These are phyloP conservation scores for Percopsis omiscomaycus DNA, from an alignment of 2,797 vertebrate genomes.

Conservation along the genomic window DNA sequence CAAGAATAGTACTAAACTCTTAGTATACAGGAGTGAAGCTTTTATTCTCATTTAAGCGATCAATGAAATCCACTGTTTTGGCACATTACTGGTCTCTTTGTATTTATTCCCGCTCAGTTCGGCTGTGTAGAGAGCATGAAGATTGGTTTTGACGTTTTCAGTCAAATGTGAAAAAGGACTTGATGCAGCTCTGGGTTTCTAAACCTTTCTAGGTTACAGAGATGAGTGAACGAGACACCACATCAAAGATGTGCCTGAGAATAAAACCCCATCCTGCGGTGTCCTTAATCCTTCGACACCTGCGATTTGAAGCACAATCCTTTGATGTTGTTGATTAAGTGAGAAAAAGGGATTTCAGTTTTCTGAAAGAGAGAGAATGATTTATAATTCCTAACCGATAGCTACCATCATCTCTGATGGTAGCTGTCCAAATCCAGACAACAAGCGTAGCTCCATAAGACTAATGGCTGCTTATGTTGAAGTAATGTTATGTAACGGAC, in stretches of 20 bases:
- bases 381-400: neutral
- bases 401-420: neutral
- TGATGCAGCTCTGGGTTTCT: conserved; percentile 11
- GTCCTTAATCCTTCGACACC: conserved; percentile 80
- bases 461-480: no score
- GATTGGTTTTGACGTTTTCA: conserved; percentile 26
- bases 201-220: conserved; percentile 42
- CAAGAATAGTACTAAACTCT: neutral
- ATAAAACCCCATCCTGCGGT: conserved; percentile 69
- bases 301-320: conserved; percentile 73
- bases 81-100: conserved; percentile 9
- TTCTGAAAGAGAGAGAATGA: conserved; percentile 25
- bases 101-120: conserved; percentile 11
- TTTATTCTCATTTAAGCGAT: conserved; percentile 6
- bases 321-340: conserved; percentile 72
- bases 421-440: conserved; percentile 1
- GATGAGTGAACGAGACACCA: conserved; percentile 56
- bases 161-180: conserved; percentile 21
- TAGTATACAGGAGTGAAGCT: neutral
- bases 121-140: conserved; percentile 16
- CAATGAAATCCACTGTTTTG: conserved; percentile 1
- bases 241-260: conserved; percentile 69
- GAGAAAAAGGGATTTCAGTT: conserved; percentile 53
- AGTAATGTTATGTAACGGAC: no score
- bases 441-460: no score